Conservation (phyloP, 2,113 vertebrate genomes). For the Chrysochloris asiatica region DNA sequence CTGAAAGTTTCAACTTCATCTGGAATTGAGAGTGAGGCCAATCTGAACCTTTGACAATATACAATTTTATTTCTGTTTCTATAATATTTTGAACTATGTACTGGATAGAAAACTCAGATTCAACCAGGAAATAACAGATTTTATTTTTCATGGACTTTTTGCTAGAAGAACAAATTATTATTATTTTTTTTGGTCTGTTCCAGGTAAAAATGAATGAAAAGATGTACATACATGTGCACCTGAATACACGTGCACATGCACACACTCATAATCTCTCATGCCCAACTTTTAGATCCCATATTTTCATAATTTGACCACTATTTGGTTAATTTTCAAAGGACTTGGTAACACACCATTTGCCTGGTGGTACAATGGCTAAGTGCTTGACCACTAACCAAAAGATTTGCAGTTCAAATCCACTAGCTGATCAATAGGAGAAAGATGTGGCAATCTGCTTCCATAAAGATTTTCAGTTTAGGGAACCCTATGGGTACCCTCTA, state of each 20-base stretch:
- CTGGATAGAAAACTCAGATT: background rate
- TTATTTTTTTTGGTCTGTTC: background rate
- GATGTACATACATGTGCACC: too few relatives aligned
- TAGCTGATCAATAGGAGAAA: background rate
- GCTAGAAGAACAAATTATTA: constrained; percentile 17
- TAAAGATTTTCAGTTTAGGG: background rate
- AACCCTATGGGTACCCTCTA: too few relatives aligned
- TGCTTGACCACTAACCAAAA: background rate
- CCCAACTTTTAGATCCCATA: background rate
- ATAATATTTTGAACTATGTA: constrained; percentile 21
- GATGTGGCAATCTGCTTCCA: background rate
- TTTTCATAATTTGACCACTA: constrained; percentile 44
- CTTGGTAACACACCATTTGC: too few relatives aligned
- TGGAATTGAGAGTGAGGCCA: background rate
- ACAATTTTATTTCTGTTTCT: constrained; percentile 50
- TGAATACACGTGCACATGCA: background rate
- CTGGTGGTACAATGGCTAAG: background rate
- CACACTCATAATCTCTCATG: background rate
- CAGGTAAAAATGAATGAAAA: constrained; percentile 27
- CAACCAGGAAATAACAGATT: constrained; percentile 50
- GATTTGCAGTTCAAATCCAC: background rate
- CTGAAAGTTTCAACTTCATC: constrained; percentile 7
- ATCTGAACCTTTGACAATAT: constrained; percentile 34
- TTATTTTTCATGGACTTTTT: constrained; percentile 61
- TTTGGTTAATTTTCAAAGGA: constrained; percentile 36